Evolutionary conservation across 2,797 vertebrate species (phyloP).

Genomic region (Taeniopygia guttata): DNA sequence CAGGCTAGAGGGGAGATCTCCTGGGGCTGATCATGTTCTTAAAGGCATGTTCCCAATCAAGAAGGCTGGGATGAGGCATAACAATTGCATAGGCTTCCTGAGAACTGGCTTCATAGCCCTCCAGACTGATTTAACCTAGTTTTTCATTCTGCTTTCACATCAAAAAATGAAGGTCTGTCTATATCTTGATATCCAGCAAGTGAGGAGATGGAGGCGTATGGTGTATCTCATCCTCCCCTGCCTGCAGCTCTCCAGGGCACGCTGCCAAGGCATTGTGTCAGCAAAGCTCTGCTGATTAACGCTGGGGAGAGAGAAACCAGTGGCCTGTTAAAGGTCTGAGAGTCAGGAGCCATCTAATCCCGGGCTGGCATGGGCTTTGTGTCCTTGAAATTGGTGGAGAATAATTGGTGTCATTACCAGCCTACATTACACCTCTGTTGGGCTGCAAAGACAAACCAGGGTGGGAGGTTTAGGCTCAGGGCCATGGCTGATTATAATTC

Average conservation of each 20-base stretch:
- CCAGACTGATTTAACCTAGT: conserved; percentile 55
- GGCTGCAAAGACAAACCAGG: neutral
- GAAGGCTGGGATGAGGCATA: conserved; percentile 51
- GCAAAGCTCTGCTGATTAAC: conserved; percentile 47
- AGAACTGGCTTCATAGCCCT: conserved; percentile 52
- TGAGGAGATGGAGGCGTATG: conserved; percentile 59
- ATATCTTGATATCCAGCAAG: conserved; percentile 45
- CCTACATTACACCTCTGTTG: neutral
- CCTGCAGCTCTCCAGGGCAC: conserved; percentile 30
- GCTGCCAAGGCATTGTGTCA: conserved; percentile 55
- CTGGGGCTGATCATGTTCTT: conserved; percentile 60
- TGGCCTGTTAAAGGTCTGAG: conserved; percentile 38
- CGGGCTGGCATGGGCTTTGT: neutral
- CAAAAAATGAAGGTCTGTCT: conserved; percentile 47
- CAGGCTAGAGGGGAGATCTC: conserved; percentile 39
- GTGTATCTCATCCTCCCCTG: conserved; percentile 63
- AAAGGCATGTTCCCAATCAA: conserved; percentile 65
- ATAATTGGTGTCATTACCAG: neutral
- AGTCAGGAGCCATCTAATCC: conserved; percentile 31
- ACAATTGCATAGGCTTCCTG: conserved; percentile 61
- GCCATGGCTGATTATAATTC: neutral
- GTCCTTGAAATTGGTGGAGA: neutral
- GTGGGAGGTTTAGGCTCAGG: neutral
- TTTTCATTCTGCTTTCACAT: conserved; percentile 56
- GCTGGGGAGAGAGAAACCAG: conserved; percentile 5